phyloP scores from a whole-genome alignment of 2,797 vertebrate genomes.

The Fistularia commersonii region DNA sequence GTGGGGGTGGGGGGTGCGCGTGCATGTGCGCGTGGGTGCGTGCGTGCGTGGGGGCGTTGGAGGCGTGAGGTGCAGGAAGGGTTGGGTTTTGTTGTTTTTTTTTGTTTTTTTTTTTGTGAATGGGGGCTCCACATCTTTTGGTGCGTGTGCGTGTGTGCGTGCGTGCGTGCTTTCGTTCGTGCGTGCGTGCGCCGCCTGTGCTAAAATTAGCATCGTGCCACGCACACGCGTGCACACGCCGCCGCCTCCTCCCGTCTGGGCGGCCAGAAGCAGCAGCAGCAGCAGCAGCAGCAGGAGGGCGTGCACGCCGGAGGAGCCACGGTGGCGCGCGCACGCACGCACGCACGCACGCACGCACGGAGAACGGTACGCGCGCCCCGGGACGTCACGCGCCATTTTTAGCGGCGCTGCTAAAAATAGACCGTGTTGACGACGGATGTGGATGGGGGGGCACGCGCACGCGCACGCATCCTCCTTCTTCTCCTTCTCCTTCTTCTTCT shows the following conservation, averaged over 20 bases:
- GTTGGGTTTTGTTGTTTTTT: constrained; percentile 6
- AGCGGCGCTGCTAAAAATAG: constrained; percentile 68
- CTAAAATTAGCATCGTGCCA: constrained; percentile 57
- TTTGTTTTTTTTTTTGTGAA: constrained; percentile 57
- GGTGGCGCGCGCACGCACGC: constrained; percentile 7
- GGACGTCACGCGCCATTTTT: constrained; percentile 72
- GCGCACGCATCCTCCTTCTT: too few relatives aligned
- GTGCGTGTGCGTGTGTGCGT: too few relatives aligned
- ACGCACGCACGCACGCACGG: constrained; percentile 26
- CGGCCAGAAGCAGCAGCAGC: not conserved
- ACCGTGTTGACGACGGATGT: constrained; percentile 38
- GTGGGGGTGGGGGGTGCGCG: not conserved
- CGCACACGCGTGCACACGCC: too few relatives aligned
- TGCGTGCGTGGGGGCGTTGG: constrained; percentile 15
- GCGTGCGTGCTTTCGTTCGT: too few relatives aligned
- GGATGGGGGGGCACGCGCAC: constrained; percentile 17
- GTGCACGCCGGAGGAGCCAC: not conserved
- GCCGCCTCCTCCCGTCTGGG: constrained; percentile 18
- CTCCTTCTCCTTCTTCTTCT: too few relatives aligned
- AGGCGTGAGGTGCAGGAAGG: constrained; percentile 11
- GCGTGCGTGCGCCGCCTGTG: constrained; percentile 22
- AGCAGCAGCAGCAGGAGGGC: constrained; percentile 1
- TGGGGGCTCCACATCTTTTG: constrained; percentile 56
- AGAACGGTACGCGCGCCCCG: constrained; percentile 47
- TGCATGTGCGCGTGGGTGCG: too few relatives aligned